phyloP scores from a whole-genome alignment of 2,797 vertebrate genomes.

The Sphaeramia orbicularis region DNA sequence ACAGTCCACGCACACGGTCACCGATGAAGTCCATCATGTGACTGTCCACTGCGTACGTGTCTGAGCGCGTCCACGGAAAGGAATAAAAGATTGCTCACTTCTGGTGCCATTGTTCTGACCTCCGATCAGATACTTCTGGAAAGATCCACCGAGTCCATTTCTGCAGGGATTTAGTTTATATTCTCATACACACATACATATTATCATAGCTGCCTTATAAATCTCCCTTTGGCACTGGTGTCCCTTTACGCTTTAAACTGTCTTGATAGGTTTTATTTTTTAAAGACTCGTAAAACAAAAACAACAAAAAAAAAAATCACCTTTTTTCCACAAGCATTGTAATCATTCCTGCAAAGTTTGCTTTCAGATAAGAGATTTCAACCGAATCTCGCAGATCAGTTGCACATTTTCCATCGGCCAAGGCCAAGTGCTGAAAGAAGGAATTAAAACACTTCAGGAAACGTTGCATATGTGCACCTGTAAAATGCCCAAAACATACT shows the following conservation, averaged over 20 bases:
- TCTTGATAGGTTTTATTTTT: too few relatives aligned
- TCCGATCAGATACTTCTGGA: too few relatives aligned
- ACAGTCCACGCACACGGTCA: conserved; percentile 52
- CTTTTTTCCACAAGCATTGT: neutral
- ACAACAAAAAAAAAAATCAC: too few relatives aligned
- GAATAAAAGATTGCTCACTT: too few relatives aligned
- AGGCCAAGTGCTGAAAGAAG: neutral
- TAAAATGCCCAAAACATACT: neutral
- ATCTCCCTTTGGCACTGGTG: too few relatives aligned
- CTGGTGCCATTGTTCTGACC: too few relatives aligned
- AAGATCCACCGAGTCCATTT: too few relatives aligned
- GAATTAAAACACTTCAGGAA: conserved; percentile 7
- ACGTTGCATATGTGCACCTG: neutral
- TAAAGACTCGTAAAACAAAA: too few relatives aligned
- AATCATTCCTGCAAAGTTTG: neutral
- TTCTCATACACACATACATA: too few relatives aligned
- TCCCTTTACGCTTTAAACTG: too few relatives aligned
- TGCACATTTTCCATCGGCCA: neutral
- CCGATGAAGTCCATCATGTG: conserved; percentile 40
- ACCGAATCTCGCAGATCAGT: neutral
- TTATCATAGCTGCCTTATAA: too few relatives aligned
- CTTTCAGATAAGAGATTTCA: neutral
- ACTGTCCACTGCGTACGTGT: conserved; percentile 25
- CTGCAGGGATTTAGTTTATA: too few relatives aligned
- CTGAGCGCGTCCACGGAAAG: neutral